These are phyloP conservation scores for Lydus trimaculatus DNA, from an alignment of 2,888 invertebrate genomes.

Conservation along the genomic window DNA sequence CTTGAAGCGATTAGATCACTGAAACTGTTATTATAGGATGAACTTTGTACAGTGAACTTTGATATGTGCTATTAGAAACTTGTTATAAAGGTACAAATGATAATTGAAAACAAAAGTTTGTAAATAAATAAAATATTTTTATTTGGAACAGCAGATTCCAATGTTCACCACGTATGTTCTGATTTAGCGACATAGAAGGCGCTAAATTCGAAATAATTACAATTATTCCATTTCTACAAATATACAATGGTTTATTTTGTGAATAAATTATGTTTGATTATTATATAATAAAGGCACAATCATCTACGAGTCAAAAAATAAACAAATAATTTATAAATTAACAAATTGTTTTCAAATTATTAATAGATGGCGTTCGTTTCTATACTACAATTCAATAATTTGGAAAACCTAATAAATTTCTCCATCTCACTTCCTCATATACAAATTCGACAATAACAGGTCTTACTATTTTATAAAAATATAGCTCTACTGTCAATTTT, in stretches of 20 bases:
- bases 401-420: background rate
- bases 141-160: no score
- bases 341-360: background rate
- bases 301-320: no score
- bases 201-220: background rate
- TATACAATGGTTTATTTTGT: no score
- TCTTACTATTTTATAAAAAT: background rate
- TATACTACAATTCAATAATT: no score
- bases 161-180: background rate
- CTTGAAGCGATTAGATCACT: background rate
- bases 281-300: no score
- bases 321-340: no score
- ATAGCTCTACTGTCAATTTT: slow-evolving; percentile 7
- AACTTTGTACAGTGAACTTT: slow-evolving; percentile 18
- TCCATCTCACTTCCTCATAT: background rate
- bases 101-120: no score
- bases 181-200: background rate
- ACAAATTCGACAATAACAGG: background rate
- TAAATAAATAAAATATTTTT: no score
- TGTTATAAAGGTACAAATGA: background rate
- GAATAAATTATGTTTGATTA: no score
- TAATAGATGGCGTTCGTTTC: background rate
- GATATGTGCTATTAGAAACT: background rate
- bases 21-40: background rate
- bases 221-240: background rate